Evolutionary conservation across 1,140 invertebrate species (phyloP).

Genomic region (Aphidius gifuensis): DNA sequence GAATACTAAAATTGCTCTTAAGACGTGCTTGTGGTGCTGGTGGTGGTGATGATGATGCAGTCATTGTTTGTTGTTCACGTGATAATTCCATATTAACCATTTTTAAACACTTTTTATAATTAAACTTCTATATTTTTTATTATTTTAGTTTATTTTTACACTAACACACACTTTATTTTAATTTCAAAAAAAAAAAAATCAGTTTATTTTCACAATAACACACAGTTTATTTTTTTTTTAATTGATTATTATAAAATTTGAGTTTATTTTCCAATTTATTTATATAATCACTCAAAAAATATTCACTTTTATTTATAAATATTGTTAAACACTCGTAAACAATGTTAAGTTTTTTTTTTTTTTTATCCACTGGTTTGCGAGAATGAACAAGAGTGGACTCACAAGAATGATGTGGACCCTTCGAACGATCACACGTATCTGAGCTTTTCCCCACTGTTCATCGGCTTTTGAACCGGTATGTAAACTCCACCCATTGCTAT

Average conservation of each 20-base stretch:
- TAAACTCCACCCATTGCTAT: conserved; percentile 21
- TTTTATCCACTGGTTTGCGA: background rate
- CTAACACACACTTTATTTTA: background rate
- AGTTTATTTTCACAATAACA: background rate
- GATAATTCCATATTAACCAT: conserved; percentile 59
- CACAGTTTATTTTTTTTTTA: background rate
- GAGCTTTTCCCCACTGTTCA: conserved; percentile 12
- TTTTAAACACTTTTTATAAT: conserved; percentile 23
- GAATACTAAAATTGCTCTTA: conserved; percentile 72
- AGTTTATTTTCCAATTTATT: background rate
- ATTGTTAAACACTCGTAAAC: no score
- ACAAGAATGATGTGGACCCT: conserved; percentile 20
- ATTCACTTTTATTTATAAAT: no score
- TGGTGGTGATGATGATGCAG: conserved; percentile 48
- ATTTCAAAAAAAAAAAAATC: background rate
- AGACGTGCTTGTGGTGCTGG: conserved; percentile 60
- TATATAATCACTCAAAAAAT: background rate
- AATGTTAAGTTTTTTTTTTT: background rate
- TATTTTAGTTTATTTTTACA: background rate
- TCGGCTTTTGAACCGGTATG: conserved; percentile 24
- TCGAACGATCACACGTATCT: conserved; percentile 32
- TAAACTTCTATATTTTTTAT: conserved; percentile 6
- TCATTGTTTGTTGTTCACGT: conserved; percentile 47
- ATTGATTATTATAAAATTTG: background rate
- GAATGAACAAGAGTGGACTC: background rate